These are phyloP conservation scores for Burhinus oedicnemus DNA, from an alignment of 2,113 vertebrate species.

Conservation along the genomic window DNA sequence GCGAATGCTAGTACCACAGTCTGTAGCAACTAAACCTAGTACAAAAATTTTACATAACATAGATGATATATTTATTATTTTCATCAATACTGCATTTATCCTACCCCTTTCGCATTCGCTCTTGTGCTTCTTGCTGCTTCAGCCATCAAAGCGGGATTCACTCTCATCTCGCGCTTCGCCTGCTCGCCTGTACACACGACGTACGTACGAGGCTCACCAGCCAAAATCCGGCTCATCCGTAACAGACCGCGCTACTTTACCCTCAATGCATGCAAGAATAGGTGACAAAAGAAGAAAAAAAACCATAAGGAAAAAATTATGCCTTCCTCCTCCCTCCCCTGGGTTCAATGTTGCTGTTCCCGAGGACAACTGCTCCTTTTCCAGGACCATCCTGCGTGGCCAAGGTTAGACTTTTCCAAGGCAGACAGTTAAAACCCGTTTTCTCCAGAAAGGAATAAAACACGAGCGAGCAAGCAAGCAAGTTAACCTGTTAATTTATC, in stretches of 20 bases:
- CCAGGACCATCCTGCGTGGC: not conserved
- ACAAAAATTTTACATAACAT: too few species aligned
- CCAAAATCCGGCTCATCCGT: not conserved
- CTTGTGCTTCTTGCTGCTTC: not conserved
- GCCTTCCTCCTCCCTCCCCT: too few species aligned
- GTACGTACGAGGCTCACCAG: not conserved
- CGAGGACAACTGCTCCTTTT: too few species aligned
- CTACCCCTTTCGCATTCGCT: not conserved
- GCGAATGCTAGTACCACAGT: fast-evolving
- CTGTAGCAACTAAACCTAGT: not conserved
- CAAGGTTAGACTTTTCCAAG: not conserved
- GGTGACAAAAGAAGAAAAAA: not conserved
- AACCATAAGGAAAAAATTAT: too few species aligned
- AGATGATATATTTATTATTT: not conserved
- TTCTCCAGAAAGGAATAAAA: not conserved
- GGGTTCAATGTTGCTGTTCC: too few species aligned
- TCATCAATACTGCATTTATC: not conserved
- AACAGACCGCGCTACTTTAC: not conserved
- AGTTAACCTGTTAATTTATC: not conserved
- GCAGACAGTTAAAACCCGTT: not conserved
- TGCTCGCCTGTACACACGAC: not conserved
- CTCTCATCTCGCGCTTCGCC: not conserved
- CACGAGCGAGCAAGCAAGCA: not conserved
- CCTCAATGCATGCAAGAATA: fast-evolving
- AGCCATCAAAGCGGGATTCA: not conserved